Evolutionary conservation across 2,888 invertebrate genomes (phyloP), one percentile per base, ranked within the genome.

Genomic region (Arenicola marina): DNA sequence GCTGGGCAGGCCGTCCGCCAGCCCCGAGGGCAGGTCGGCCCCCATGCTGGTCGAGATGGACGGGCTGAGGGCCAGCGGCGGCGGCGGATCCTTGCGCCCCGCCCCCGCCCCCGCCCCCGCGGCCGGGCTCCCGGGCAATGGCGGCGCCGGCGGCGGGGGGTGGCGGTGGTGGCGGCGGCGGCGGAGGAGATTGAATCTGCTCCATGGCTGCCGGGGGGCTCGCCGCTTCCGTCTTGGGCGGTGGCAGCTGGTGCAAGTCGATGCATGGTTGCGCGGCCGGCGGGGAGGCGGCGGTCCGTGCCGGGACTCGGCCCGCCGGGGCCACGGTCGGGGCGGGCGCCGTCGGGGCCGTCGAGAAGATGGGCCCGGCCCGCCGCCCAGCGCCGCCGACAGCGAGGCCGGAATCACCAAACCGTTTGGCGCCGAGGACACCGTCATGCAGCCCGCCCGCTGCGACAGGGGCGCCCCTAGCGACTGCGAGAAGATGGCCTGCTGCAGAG

Each of bases 1-100:
- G 45, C 51, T 54, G 51, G 56, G 56, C 7, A 59, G 61, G 15
- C 51, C 26, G 56, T 63, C 63, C 18, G 63, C 28, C 26, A 62
- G 51, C 4, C 26, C 24, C 3, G 57, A 34, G 18, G 57, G 51
- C 7, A 54, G 64, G 21, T 48, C 29, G 11, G 32, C 32, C 15
- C 28, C 26, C 43, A 43, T 63, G n/a, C 46, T 33, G 4, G 51
- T 38, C 2, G 61, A 51, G 33, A 60, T 51, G 26, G 58, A 43
- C 15, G 58, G n/a, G 51, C 28, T 43, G 26, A 55, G 26, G 56
- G 38, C 59, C 26, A 65, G 57, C 1, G 59, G 51, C 1, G 59
- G 62, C 4, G 56, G 59, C 1, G 44, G 33, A 38, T 64, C 64
- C 54, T 48, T 59, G 2, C 34, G 53, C 7, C 31, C 21, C 0